Percentiles rank a stretch among this genome's conserved stretches.
phyloP scores from a whole-genome alignment of 2,888 invertebrate genomes.

The Acanthococcus lagerstroemiae region DNA sequence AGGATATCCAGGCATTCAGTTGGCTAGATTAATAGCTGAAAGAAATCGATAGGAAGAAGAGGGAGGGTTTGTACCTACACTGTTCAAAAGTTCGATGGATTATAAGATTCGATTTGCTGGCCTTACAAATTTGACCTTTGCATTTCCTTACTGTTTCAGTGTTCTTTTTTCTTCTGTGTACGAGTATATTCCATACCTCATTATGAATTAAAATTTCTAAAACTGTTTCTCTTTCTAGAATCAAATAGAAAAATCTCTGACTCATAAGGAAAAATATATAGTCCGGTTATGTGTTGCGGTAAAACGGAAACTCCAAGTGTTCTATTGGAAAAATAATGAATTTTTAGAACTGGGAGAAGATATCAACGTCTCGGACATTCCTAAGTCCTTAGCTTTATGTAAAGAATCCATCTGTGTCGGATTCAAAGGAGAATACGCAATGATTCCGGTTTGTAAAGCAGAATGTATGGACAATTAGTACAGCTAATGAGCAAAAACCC shows the following conservation, averaged over 20 bases:
- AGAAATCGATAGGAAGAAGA: no score
- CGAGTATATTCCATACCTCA: no score
- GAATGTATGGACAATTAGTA: background rate
- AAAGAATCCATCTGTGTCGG: slow-evolving; percentile 78
- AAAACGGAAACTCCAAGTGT: slow-evolving; percentile 71
- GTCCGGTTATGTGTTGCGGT: slow-evolving; percentile 84
- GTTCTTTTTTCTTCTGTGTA: no score
- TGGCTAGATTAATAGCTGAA: no score
- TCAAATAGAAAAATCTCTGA: slow-evolving; percentile 13
- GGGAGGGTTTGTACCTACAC: background rate
- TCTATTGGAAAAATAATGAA: slow-evolving; percentile 76
- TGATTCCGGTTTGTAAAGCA: slow-evolving; percentile 36
- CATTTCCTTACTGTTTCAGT: no score
- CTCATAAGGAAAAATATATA: background rate
- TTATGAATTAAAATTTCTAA: no score
- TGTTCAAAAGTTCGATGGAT: background rate
- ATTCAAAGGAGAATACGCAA: slow-evolving; percentile 49
- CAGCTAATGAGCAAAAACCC: no score
- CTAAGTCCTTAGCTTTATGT: slow-evolving; percentile 71
- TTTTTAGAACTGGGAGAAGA: slow-evolving; percentile 63
- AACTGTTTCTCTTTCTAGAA: background rate
- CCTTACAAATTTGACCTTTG: no score
- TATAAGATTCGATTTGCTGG: no score
- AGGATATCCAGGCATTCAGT: no score
- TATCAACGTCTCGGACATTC: slow-evolving; percentile 67